A percentile compares a stretch with the other conserved stretches of the same genome.
phyloP scores from a whole-genome alignment of 2,113 vertebrate species.

The Leptosomus discolor region DNA sequence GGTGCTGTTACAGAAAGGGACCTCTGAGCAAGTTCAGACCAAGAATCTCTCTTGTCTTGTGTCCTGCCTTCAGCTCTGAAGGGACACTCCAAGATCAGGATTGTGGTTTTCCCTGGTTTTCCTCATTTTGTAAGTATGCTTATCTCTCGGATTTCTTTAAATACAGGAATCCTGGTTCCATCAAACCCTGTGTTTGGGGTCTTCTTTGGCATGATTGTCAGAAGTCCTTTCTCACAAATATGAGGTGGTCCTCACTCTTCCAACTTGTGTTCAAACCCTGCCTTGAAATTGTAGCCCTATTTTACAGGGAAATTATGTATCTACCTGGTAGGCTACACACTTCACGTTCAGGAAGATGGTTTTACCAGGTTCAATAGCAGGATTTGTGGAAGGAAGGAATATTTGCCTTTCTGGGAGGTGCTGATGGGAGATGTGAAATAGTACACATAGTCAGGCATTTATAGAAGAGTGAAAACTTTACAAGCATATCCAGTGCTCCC shows the following conservation, averaged over 20 bases:
- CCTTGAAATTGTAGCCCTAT: neutral
- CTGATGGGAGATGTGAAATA: neutral
- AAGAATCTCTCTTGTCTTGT: neutral
- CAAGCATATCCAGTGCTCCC: rapidly evolving
- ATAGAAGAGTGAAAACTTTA: neutral
- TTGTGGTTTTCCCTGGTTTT: neutral
- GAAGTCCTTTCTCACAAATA: neutral
- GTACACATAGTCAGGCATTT: neutral
- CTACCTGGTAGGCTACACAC: neutral
- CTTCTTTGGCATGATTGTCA: neutral
- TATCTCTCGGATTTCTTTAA: neutral
- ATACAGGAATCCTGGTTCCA: neutral
- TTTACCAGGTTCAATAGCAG: neutral
- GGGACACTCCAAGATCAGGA: neutral
- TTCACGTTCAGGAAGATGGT: neutral
- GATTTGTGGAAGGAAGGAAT: neutral
- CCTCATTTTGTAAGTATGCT: neutral
- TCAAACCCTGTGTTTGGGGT: neutral
- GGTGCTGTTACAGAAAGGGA: neutral
- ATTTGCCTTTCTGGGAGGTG: neutral
- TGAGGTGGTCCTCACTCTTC: rapidly evolving
- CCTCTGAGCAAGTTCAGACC: neutral
- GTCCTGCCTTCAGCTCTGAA: neutral
- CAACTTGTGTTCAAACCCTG: neutral
- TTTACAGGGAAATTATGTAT: neutral